phyloP scores from a whole-genome alignment of 1,140 invertebrate genomes.

The Bombus soroeensis region DNA sequence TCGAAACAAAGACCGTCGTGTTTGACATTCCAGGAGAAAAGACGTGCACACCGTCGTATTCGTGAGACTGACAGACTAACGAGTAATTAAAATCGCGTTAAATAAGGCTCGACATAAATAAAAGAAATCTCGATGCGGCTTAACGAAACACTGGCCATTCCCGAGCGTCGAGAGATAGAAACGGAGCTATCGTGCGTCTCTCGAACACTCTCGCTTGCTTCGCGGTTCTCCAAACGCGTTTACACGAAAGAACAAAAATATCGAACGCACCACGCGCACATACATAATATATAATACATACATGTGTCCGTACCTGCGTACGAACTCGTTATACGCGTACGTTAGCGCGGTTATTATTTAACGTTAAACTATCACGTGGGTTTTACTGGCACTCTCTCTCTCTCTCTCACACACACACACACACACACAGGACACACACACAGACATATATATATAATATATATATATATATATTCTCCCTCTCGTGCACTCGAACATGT shows the following conservation, averaged over 20 bases:
- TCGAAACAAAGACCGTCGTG: neutral
- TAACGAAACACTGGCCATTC: constrained; percentile 62
- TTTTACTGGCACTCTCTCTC: constrained; percentile 49
- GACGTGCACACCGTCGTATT: neutral
- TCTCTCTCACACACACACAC: neutral
- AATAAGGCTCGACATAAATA: constrained; percentile 44
- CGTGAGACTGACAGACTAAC: neutral
- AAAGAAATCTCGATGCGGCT: constrained; percentile 37
- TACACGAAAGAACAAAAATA: constrained; percentile 15
- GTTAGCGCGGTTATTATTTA: constrained; percentile 43
- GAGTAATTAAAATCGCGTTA: constrained; percentile 37
- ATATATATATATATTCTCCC: neutral
- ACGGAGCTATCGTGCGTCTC: neutral
- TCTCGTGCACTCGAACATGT: neutral
- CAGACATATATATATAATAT: too few species aligned
- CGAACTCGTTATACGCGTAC: neutral
- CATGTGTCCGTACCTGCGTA: neutral
- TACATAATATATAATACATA: neutral
- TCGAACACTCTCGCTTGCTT: neutral
- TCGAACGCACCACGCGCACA: neutral
- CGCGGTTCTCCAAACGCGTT: constrained; percentile 8
- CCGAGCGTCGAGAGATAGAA: constrained; percentile 29
- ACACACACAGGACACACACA: neutral
- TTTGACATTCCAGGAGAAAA: neutral
- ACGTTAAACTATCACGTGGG: constrained; percentile 60